Base-by-base conservation (phyloP, 1,140 invertebrate species). In the Polyergus mexicanus region DNA sequence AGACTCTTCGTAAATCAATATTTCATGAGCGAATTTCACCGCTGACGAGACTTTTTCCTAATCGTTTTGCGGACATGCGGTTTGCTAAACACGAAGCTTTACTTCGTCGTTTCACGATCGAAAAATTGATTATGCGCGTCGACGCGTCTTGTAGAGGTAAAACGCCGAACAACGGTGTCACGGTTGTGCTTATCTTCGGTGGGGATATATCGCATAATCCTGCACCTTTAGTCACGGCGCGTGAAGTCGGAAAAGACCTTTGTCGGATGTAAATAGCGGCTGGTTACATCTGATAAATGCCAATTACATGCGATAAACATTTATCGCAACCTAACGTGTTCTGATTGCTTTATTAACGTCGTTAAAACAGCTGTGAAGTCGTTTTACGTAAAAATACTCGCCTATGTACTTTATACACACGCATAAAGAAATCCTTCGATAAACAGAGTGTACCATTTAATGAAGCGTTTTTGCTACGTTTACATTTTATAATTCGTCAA, bases 101-200 rank as follows among this genome's bases (percentile, higher is more conserved):
- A 25, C n/a, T 62, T 77, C 6, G 13, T 35, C 47, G 41, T 66
- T 80, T 13, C 60, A 41, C 41, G 60, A 68, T 68, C 80, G 65
- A 84, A 87, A 74, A 87, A 87, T 85, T 54, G 56, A 85, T 87
- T 77, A 85, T 84, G 83, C 74, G n/a, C n/a, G 19, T 65, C 71
- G 65, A 10, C 47, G 60, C 51, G 66, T 72, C 25, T 19, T 22
- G 3, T 32, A 68, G 56, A 74, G 78, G 58, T 72, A 19, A 32
- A 32, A 69, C 44, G 22, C 22, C 28, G 47, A 28, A 74, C 60
- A 86, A 84, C 76, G 85, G 75, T 71, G 85, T 86, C 80, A 84
- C 80, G 85, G 85, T 86, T 86, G 71, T 38, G 66, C 13, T 32
- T 25, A 22, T 60, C 38, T 66, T 51, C 38, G 16, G 54, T n/a